Evolutionary conservation across 2,797 vertebrate genomes (phyloP).

Genomic region (Protosalanx chinensis): DNA sequence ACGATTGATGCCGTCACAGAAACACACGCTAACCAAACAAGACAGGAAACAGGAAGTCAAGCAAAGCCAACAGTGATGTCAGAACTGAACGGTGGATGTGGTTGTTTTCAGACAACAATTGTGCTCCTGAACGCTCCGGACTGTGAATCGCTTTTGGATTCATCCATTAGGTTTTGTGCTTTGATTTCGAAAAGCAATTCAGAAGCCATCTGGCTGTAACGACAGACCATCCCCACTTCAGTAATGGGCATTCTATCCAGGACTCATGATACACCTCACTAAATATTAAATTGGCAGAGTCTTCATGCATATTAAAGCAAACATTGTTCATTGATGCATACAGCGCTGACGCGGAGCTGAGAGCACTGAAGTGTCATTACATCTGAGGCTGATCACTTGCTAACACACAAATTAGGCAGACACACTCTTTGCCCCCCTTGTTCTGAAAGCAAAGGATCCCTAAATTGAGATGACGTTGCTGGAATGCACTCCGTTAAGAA

Average conservation of each 20-base stretch:
- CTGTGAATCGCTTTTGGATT: neutral
- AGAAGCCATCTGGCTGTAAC: constrained; percentile 25
- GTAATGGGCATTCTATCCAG: constrained; percentile 6
- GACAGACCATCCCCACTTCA: constrained; percentile 33
- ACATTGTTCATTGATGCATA: constrained; percentile 26
- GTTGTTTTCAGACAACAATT: neutral
- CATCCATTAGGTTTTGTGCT: constrained; percentile 2
- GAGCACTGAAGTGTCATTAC: neutral
- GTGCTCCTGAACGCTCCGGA: neutral
- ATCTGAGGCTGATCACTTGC: constrained; percentile 24
- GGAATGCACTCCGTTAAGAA: neutral
- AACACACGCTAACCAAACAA: neutral
- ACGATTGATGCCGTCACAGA: constrained; percentile 13
- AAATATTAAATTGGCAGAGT: constrained; percentile 2
- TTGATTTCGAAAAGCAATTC: constrained; percentile 41
- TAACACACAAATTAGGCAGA: constrained; percentile 24
- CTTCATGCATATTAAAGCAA: constrained; percentile 11
- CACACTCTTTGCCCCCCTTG: neutral
- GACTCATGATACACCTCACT: constrained; percentile 28
- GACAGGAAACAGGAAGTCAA: constrained; percentile 2
- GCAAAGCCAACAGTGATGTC: constrained; percentile 20
- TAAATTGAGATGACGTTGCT: neutral
- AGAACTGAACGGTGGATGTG: neutral
- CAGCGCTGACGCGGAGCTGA: constrained; percentile 1
- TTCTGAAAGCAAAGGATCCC: constrained; percentile 6